Percentiles rank a stretch among this genome's conserved stretches.
Conservation (phyloP, 2,888 invertebrate species). For the Thymelicus acteon region DNA sequence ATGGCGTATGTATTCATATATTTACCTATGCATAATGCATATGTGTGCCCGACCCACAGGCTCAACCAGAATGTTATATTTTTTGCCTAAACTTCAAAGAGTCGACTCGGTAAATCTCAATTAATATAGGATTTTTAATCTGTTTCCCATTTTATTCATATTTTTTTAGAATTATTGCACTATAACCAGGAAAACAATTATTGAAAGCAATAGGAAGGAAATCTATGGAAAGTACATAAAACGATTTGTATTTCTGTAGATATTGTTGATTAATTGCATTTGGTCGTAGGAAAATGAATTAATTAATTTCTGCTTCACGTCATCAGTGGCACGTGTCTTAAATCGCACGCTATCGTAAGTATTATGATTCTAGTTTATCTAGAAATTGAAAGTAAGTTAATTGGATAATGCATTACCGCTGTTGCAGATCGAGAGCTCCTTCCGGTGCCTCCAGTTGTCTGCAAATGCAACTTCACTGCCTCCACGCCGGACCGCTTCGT, state of each 20-base stretch:
- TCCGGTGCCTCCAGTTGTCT: conserved; percentile 74
- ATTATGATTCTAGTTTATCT: not conserved
- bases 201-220: too few species aligned
- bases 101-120: too few species aligned
- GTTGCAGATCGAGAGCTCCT: conserved; percentile 77
- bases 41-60: too few species aligned
- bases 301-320: conserved; percentile 2
- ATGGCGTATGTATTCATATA: too few species aligned
- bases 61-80: too few species aligned
- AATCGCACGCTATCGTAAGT: not conserved
- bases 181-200: too few species aligned
- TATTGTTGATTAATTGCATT: conserved; percentile 15
- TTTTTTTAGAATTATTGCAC: too few species aligned
- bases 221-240: too few species aligned
- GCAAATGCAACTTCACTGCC: conserved; percentile 74
- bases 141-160: too few species aligned
- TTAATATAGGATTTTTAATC: too few species aligned
- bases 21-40: too few species aligned
- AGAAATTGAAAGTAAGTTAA: not conserved
- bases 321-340: not conserved
- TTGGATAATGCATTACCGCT: conserved; percentile 55
- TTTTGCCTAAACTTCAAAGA: too few species aligned
- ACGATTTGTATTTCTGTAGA: not conserved
- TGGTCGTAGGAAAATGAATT: conserved; percentile 25
- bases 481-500: conserved; percentile 75